These are phyloP conservation scores for Crypturellus tataupa DNA, from an alignment of 2,797 vertebrate species.

Conservation along the genomic window DNA sequence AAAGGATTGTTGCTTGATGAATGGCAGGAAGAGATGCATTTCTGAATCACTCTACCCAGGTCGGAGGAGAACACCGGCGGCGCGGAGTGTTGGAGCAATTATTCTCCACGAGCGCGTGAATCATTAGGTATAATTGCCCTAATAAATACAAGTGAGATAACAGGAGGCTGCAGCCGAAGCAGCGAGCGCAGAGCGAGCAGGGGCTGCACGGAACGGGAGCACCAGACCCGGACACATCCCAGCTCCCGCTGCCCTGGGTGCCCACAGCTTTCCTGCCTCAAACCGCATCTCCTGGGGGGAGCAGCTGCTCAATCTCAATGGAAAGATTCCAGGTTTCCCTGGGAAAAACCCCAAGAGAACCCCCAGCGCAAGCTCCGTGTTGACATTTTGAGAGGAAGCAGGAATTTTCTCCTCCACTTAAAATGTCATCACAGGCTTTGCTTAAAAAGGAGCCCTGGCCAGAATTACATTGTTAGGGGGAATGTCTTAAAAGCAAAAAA, in stretches of 20 bases:
- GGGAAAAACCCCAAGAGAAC: background rate
- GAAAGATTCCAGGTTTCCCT: no score
- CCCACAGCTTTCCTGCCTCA: no score
- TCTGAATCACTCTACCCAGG: conserved; percentile 47
- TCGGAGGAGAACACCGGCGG: conserved; percentile 26
- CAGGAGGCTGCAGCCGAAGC: conserved; percentile 32
- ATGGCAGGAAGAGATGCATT: background rate
- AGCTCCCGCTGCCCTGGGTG: no score
- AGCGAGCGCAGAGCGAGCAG: background rate
- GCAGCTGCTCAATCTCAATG: no score
- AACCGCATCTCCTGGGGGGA: no score
- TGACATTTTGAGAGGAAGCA: conserved; percentile 63
- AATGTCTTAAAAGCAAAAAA: conserved; percentile 63
- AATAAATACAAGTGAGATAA: conserved; percentile 71
- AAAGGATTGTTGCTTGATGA: background rate
- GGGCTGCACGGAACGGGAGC: no score
- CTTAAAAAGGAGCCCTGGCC: conserved; percentile 16
- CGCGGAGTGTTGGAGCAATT: conserved; percentile 62
- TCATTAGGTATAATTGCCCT: conserved; percentile 72
- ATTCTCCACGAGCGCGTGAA: conserved; percentile 63
- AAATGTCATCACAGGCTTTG: conserved; percentile 62
- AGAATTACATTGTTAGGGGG: conserved; percentile 60
- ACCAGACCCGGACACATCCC: no score
- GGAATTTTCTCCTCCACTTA: conserved; percentile 64
- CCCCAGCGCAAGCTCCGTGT: background rate